Evolutionary conservation across 1,140 invertebrate species (phyloP).

Genomic region (Zelostemma sp.): DNA sequence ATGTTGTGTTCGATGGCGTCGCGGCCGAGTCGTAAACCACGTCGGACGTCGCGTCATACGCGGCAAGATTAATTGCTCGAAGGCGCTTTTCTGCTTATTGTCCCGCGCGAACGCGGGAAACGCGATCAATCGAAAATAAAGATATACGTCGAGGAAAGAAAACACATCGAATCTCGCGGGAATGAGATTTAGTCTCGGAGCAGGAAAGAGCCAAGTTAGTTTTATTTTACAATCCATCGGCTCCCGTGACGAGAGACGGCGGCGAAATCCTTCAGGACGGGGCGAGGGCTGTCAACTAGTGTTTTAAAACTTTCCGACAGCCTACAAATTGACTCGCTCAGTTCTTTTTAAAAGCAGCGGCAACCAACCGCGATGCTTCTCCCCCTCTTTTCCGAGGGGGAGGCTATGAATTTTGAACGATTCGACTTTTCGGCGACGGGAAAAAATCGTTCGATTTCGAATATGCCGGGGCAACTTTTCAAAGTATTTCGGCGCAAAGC

Average conservation of each 20-base stretch:
- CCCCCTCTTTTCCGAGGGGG: slow-evolving; percentile 30
- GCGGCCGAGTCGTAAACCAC: slow-evolving; percentile 54
- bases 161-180: slow-evolving; percentile 60
- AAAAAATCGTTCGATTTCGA: too few species aligned
- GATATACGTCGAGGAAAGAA: too few species aligned
- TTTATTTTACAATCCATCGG: slow-evolving; percentile 72
- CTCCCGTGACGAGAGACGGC: slow-evolving; percentile 38
- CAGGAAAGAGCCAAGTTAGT: slow-evolving; percentile 69
- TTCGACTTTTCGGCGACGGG: background rate
- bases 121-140: too few species aligned
- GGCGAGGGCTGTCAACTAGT: slow-evolving; percentile 69
- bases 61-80: slow-evolving; percentile 60
- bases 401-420: slow-evolving; percentile 52
- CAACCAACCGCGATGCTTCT: slow-evolving; percentile 64
- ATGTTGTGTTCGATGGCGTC: slow-evolving; percentile 57
- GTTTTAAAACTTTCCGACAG: slow-evolving; percentile 72
- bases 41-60: slow-evolving; percentile 60
- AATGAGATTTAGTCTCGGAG: slow-evolving; percentile 67
- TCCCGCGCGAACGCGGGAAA: too few species aligned
- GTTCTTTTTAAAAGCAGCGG: slow-evolving; percentile 70
- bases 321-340: slow-evolving; percentile 72
- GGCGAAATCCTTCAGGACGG: slow-evolving; percentile 59
- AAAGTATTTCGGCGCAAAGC: too few species aligned
- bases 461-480: too few species aligned
- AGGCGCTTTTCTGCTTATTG: slow-evolving; percentile 44